A percentile compares a stretch with the other conserved stretches of the same genome.
Conservation (phyloP, 1,140 invertebrate species). For the Aphelenchoides fujianensis region DNA sequence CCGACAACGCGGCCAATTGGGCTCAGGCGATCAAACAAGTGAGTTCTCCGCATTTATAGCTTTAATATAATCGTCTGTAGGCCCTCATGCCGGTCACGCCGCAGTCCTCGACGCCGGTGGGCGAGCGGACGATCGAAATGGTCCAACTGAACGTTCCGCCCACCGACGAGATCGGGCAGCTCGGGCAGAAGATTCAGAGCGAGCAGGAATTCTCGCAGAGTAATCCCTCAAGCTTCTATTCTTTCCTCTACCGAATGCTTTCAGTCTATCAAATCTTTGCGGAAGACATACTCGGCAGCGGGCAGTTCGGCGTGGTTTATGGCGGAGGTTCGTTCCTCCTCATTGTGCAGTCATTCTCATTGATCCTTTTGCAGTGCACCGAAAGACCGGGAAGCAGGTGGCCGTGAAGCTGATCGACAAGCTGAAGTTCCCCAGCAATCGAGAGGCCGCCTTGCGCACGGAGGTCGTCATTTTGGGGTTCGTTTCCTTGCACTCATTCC, state of each 20-base stretch:
- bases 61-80: too few species aligned
- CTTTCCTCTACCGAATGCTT: too few species aligned
- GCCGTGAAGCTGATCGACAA: slow-evolving; percentile 97
- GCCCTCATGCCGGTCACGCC: slow-evolving; percentile 85
- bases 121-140: slow-evolving; percentile 45
- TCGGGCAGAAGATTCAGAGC: slow-evolving; percentile 54
- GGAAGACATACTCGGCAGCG: slow-evolving; percentile 92
- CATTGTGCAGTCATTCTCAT: too few species aligned
- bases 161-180: slow-evolving; percentile 51
- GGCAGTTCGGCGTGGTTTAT: slow-evolving; percentile 96
- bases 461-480: slow-evolving; percentile 94
- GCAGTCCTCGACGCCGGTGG: slow-evolving; percentile 54
- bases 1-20: slow-evolving; percentile 85
- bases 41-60: too few species aligned
- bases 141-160: slow-evolving; percentile 56
- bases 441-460: slow-evolving; percentile 96
- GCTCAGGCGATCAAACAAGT: slow-evolving; percentile 85
- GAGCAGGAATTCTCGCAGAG: slow-evolving; percentile 63
- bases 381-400: slow-evolving; percentile 78
- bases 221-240: too few species aligned
- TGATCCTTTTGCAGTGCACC: too few species aligned
- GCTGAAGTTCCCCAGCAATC: slow-evolving; percentile 92
- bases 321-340: too few species aligned
- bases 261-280: slow-evolving; percentile 87
- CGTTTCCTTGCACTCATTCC: too few species aligned